Percentiles rank a stretch among this genome's conserved stretches.
Evolutionary conservation across 1,140 invertebrate species (phyloP).

Genomic region (Monomorium pharaonis): DNA sequence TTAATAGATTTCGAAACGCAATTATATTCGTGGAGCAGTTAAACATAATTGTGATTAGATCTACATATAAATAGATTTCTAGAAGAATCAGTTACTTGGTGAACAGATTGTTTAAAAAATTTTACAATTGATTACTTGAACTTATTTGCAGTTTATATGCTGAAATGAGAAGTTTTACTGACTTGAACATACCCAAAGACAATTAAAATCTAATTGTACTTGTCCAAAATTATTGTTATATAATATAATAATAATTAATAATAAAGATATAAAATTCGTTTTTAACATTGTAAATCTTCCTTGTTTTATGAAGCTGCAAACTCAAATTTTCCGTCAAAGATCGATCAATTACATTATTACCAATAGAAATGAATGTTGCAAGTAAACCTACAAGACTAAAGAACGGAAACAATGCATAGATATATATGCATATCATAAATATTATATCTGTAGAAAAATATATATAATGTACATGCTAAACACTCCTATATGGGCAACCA

Average conservation of each 20-base stretch:
- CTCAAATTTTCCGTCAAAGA: background rate
- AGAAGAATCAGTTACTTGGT: no score
- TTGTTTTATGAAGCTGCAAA: background rate
- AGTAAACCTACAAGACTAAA: conserved; percentile 23
- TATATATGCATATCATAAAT: background rate
- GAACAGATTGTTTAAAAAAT: no score
- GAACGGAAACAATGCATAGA: background rate
- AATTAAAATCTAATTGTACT: background rate
- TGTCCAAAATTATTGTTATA: no score
- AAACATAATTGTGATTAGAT: no score
- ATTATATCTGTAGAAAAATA: conserved; percentile 35
- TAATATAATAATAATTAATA: no score
- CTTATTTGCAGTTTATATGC: background rate
- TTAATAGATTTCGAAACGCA: background rate
- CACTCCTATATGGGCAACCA: background rate
- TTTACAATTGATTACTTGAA: no score
- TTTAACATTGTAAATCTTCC: background rate
- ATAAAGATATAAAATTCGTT: background rate
- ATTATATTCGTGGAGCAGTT: no score
- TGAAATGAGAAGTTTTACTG: background rate
- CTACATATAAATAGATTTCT: no score
- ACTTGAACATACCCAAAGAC: background rate
- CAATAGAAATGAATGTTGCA: background rate
- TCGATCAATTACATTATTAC: background rate
- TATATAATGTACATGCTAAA: background rate